phyloP scores from a whole-genome alignment of 2,113 vertebrate genomes.

The Odocoileus virginianus region DNA sequence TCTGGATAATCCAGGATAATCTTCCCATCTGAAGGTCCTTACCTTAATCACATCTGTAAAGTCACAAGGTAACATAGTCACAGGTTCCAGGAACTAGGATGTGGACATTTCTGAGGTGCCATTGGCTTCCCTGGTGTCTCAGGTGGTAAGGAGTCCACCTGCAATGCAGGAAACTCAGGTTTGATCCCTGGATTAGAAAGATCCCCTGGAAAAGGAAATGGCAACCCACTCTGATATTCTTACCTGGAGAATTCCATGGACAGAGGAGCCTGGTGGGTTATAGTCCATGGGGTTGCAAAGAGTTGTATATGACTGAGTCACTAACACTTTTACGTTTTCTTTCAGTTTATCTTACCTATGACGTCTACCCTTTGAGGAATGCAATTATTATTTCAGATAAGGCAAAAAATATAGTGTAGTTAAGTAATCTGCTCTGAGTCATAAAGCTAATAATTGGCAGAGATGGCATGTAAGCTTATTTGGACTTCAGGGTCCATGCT shows the following conservation, averaged over 20 bases:
- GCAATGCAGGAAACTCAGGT: background rate
- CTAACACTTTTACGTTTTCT: background rate
- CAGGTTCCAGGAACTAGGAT: background rate
- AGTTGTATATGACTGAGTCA: background rate
- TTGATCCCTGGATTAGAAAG: background rate
- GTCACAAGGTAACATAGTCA: background rate
- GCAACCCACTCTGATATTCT: background rate
- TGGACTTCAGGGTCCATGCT: background rate
- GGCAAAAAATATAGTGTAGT: background rate
- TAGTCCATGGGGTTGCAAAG: background rate
- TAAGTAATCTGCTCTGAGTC: background rate
- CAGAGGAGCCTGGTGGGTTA: background rate
- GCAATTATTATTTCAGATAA: background rate
- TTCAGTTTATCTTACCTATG: background rate
- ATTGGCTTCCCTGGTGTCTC: background rate
- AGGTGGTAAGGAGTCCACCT: background rate
- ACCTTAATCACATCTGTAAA: background rate
- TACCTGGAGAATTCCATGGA: background rate
- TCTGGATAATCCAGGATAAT: background rate
- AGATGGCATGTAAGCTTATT: background rate
- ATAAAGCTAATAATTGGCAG: background rate
- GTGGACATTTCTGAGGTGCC: background rate
- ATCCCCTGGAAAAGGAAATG: background rate
- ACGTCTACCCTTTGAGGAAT: background rate
- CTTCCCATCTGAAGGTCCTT: background rate